Evolutionary conservation across 2,113 vertebrate species (phyloP).

Genomic region (Bucco capensis): DNA sequence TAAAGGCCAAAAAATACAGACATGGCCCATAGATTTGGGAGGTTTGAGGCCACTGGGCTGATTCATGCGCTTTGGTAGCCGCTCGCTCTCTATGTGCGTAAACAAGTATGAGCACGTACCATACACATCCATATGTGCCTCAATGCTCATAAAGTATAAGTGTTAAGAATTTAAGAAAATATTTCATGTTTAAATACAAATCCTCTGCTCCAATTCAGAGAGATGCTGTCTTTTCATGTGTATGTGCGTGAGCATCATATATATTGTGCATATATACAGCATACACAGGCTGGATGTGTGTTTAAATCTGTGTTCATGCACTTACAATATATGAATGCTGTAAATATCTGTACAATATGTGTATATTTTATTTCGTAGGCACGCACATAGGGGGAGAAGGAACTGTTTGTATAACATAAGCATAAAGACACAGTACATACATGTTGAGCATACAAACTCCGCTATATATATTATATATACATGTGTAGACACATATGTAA

Average conservation of each 20-base stretch:
- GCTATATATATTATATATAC: background rate
- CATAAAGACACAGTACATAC: background rate
- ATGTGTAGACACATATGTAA: background rate
- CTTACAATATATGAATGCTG: background rate
- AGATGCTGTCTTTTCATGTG: background rate
- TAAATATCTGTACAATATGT: background rate
- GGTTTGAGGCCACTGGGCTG: background rate
- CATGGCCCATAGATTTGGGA: fast-evolving
- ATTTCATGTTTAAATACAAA: background rate
- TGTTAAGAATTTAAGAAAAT: background rate
- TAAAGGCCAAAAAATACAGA: background rate
- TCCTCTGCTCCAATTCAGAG: background rate
- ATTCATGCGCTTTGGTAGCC: background rate
- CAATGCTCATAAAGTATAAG: fast-evolving
- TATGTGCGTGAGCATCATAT: fast-evolving
- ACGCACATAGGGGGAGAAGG: background rate
- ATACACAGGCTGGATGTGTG: background rate
- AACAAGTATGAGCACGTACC: fast-evolving
- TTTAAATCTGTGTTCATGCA: background rate
- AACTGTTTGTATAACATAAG: background rate
- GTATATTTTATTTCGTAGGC: slow-evolving; percentile 1
- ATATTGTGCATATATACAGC: background rate
- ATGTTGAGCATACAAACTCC: background rate
- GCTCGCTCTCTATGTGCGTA: fast-evolving
- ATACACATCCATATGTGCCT: fast-evolving